A percentile compares a stretch with the other conserved stretches of the same genome.
Conservation (phyloP, 2,888 invertebrate species). For the Lamellibrachia satsuma region DNA sequence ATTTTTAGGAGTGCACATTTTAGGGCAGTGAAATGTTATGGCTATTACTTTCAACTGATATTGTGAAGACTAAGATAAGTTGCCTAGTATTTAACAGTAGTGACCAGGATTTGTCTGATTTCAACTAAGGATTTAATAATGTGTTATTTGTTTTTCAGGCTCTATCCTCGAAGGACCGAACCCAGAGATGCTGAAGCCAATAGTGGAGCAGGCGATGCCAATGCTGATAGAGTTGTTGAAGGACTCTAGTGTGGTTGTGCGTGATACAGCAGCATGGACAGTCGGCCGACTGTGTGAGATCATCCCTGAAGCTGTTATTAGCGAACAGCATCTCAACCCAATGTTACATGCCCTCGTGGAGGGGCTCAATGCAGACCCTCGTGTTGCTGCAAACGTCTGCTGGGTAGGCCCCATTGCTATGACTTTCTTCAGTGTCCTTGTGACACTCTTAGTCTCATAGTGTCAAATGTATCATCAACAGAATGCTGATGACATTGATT, state of each 20-base stretch:
- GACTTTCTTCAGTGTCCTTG: neutral
- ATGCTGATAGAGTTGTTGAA: constrained; percentile 94
- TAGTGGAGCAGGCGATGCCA: constrained; percentile 96
- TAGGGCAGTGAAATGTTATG: neutral
- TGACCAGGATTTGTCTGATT: neutral
- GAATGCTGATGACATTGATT: neutral
- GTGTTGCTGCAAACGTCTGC: constrained; percentile 98
- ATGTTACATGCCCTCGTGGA: constrained; percentile 70
- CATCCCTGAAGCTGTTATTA: constrained; percentile 92
- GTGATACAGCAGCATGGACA: constrained; percentile 98
- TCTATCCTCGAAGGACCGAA: constrained; percentile 91
- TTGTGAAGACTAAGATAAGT: neutral
- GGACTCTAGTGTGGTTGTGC: constrained; percentile 90
- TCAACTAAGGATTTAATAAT: neutral
- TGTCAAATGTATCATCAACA: neutral
- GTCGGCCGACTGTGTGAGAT: constrained; percentile 97
- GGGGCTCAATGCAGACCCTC: constrained; percentile 86
- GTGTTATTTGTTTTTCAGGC: constrained; percentile 58
- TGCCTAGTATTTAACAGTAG: neutral
- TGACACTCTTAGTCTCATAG: neutral
- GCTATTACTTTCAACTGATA: neutral
- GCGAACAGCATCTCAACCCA: constrained; percentile 78
- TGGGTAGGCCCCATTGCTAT: constrained; percentile 74
- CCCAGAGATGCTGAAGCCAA: constrained; percentile 83
- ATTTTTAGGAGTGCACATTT: no score